Evolutionary conservation across 1,140 invertebrate genomes (phyloP).

Genomic region (silkworm (Bombyx mori)): DNA sequence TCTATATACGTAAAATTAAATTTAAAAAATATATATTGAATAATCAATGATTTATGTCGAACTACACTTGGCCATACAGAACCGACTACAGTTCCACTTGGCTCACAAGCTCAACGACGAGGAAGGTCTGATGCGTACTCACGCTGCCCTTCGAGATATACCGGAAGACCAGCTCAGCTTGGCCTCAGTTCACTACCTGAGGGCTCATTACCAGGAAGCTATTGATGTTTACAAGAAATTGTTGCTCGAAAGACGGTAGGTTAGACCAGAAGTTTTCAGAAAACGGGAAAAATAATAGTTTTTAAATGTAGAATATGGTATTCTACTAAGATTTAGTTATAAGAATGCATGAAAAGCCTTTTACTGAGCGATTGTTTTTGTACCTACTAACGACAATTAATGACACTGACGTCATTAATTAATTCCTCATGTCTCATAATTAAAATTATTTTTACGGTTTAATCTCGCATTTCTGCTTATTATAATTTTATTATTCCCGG

Average conservation of each 20-base stretch:
- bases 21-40: constrained; percentile 3
- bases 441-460: too few relatives aligned
- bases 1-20: neutral
- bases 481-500: too few relatives aligned
- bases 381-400: too few relatives aligned
- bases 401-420: too few relatives aligned
- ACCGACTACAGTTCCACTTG: constrained; percentile 91
- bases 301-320: constrained; percentile 4
- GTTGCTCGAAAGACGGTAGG: constrained; percentile 82
- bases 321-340: neutral
- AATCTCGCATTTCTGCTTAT: too few relatives aligned
- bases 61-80: constrained; percentile 46
- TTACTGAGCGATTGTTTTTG: too few relatives aligned
- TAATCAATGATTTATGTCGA: neutral
- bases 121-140: constrained; percentile 83
- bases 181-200: constrained; percentile 96
- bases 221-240: constrained; percentile 99
- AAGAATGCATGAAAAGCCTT: too few relatives aligned
- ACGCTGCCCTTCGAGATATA: constrained; percentile 88
- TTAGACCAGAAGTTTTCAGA: too few relatives aligned
- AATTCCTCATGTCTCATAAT: too few relatives aligned
- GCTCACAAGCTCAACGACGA: constrained; percentile 95
- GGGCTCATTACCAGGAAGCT: constrained; percentile 97
- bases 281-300: too few relatives aligned
- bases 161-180: constrained; percentile 96